These are phyloP conservation scores for Harpalus rubripes DNA, from an alignment of 2,888 invertebrate species.

Conservation along the genomic window DNA sequence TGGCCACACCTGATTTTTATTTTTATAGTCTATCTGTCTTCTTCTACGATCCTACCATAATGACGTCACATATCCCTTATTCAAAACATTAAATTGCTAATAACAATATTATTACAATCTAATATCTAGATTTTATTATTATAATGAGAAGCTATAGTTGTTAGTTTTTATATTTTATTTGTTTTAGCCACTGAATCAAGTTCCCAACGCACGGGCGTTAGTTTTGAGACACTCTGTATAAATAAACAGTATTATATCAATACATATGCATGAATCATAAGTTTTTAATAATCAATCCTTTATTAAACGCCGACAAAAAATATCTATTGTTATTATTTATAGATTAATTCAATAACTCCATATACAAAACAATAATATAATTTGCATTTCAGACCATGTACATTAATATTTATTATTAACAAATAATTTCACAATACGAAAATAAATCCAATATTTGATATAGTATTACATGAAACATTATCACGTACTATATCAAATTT, in stretches of 20 bases:
- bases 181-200: too few relatives aligned
- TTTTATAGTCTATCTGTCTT: too few relatives aligned
- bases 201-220: too few relatives aligned
- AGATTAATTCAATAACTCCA: not conserved
- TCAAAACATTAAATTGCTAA: too few relatives aligned
- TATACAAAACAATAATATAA: not conserved
- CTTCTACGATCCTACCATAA: too few relatives aligned
- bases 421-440: not conserved
- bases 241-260: not conserved
- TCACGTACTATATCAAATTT: not conserved
- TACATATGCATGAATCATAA: not conserved
- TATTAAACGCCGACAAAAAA: not conserved
- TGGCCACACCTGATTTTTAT: too few relatives aligned
- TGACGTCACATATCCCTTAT: too few relatives aligned
- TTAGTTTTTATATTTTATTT: too few relatives aligned
- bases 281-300: not conserved
- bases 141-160: too few relatives aligned
- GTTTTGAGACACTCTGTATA: not conserved
- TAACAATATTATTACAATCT: too few relatives aligned
- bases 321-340: not conserved
- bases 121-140: too few relatives aligned
- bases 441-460: constrained; percentile 3
- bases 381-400: not conserved
- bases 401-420: constrained; percentile 1
- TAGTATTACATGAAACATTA: not conserved